Base-by-base conservation (phyloP, 2,797 vertebrate species). In the Crocodylus rhombifer region DNA sequence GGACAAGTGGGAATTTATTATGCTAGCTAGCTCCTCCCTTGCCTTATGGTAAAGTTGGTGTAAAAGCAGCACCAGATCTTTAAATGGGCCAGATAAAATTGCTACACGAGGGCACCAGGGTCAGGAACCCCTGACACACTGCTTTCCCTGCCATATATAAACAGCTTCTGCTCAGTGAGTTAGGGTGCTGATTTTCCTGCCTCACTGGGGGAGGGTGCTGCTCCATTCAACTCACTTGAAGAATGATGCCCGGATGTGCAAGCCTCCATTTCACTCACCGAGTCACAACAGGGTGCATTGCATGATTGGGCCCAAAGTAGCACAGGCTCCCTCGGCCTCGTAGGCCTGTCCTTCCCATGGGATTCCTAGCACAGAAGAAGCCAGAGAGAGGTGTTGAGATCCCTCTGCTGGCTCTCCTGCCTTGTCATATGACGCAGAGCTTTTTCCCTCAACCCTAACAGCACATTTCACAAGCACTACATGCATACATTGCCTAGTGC, bases 311-410 rank as follows among this genome's bases (percentile, higher is more conserved):
- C 21, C 99, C 99, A 3, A 99, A 98, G 89, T 63, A 95, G 80
- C 95, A 92, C 61, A 99, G 98, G 73, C 96, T 97, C 14, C 99
- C 99, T 0, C 96, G 98, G 76, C 99, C 99, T 5, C 78, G 96
- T 84, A 99, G 96, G 10, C 99, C 99, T 0, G 99, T 99, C 95
- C 99, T 98, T 84, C 99, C 99, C 97, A 97, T 97, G 77, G 98
- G 98, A 91, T 98, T 98, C 95, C 98, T 98, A 84, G 23, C 14
- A 86, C 21, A n/a, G 16, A n/a, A 42, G 87, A 11, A 86, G 23
- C 0, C 2, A 79, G 26, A 0, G 16, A 28, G 21, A 4, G 18
- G 15, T 1, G 0, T 30, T 83, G n/a, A 17, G 0, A 7, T 14
- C 23, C 23, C 23, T 69, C 57, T n/a, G 20, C 0, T 1, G 33